phyloP scores from a whole-genome alignment of 2,888 invertebrate genomes.

The Melinaea marsaeus region DNA sequence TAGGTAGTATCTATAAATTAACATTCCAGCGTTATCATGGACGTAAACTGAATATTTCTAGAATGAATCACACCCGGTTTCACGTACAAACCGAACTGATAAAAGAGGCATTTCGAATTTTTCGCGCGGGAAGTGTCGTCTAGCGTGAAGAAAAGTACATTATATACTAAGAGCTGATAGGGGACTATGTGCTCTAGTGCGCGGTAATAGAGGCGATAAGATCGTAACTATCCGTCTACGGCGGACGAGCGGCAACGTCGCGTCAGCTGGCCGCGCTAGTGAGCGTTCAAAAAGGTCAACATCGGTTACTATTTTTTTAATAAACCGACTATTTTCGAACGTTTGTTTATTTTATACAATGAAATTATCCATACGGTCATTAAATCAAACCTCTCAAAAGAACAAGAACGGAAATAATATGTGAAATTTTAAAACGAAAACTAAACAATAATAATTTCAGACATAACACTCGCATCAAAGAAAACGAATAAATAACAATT shows the following conservation, averaged over 20 bases:
- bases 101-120: constrained; percentile 74
- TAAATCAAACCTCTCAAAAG: too few species aligned
- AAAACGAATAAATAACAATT: too few species aligned
- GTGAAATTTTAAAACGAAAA: too few species aligned
- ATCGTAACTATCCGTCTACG: constrained; percentile 51
- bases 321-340: constrained; percentile 62
- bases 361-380: constrained; percentile 8
- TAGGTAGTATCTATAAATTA: too few species aligned
- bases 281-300: constrained; percentile 75
- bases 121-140: constrained; percentile 73
- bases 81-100: constrained; percentile 62
- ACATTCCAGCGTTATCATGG: constrained; percentile 3
- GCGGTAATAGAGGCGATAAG: constrained; percentile 67
- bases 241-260: constrained; percentile 68
- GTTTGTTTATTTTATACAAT: constrained; percentile 37
- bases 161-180: constrained; percentile 59
- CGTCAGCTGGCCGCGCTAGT: constrained; percentile 75
- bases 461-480: too few species aligned
- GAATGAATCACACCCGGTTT: constrained; percentile 36
- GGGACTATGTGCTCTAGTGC: constrained; percentile 47
- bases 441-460: too few species aligned
- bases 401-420: too few species aligned
- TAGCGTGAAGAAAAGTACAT: constrained; percentile 58
- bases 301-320: constrained; percentile 72
- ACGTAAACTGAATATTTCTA: constrained; percentile 25